phyloP scores from a whole-genome alignment of 2,797 vertebrate species.

The Peromyscus eremicus region DNA sequence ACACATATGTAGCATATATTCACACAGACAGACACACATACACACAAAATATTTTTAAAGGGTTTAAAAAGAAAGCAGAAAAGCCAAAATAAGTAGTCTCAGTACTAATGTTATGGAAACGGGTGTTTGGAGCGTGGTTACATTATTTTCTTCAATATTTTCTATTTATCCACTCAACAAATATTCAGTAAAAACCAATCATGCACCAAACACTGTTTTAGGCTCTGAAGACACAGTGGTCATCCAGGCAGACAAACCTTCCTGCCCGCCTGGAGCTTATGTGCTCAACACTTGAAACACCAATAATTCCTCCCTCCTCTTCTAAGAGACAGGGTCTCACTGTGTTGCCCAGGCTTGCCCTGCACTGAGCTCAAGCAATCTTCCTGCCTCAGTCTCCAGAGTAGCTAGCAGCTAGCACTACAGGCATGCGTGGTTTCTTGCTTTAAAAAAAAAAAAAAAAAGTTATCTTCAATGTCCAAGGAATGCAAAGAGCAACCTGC shows the following conservation, averaged over 20 bases:
- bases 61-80: neutral
- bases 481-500: neutral
- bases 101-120: neutral
- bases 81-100: neutral
- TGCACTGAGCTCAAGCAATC: neutral
- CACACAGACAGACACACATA: neutral
- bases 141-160: neutral
- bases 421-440: neutral
- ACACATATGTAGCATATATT: neutral
- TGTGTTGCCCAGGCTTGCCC: neutral
- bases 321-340: neutral
- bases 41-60: neutral
- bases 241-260: neutral
- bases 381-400: neutral
- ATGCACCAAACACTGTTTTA: neutral
- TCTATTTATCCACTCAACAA: neutral
- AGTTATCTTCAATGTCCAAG: neutral
- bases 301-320: neutral
- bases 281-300: neutral
- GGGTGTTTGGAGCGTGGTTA: neutral
- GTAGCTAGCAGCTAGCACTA: neutral
- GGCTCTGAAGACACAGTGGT: neutral
- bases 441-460: neutral
- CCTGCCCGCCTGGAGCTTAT: neutral
- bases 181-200: neutral